Evolutionary conservation across 2,113 vertebrate species (phyloP).

Genomic region (Rattus norvegicus): GRCr8 NC_086019.1:29258001-29258500

Average conservation of each 20-base stretch:
- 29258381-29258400: conserved; percentile 75
- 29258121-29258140: neutral
- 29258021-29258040: conserved; percentile 39
- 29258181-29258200: conserved; percentile 68
- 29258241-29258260: conserved; percentile 78
- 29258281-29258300: conserved; percentile 76
- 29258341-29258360: conserved; percentile 78
- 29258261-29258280: conserved; percentile 78
- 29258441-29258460: conserved; percentile 66
- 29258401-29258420: conserved; percentile 76
- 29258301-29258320: conserved; percentile 77
- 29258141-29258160: conserved; percentile 57
- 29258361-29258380: conserved; percentile 76
- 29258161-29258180: conserved; percentile 68
- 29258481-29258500: conserved; percentile 24
- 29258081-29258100: conserved; percentile 24
- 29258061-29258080: conserved; percentile 23
- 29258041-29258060: conserved; percentile 20
- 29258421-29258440: conserved; percentile 74
- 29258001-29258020: neutral
- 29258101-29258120: neutral
- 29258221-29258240: conserved; percentile 73
- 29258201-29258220: conserved; percentile 61
- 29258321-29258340: conserved; percentile 75
- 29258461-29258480: conserved; percentile 66